Conservation (phyloP, 2,888 invertebrate genomes). For the Ormyrus nitidulus region DNA sequence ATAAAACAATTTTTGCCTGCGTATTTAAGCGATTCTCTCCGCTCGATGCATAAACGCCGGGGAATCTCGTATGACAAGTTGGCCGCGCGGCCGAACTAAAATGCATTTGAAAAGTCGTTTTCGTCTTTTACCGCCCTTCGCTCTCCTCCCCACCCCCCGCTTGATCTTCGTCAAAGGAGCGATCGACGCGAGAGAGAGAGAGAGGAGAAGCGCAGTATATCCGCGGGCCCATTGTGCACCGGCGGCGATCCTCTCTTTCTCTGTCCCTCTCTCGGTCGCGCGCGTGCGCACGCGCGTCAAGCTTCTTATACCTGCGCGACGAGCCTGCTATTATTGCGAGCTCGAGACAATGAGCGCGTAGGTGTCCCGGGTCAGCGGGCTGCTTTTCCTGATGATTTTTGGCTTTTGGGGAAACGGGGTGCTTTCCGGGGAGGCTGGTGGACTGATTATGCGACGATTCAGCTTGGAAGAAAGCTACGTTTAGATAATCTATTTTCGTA, state of each 20-base stretch:
- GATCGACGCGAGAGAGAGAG: conserved; percentile 34
- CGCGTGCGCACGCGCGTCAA: too few relatives aligned
- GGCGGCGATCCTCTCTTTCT: neutral
- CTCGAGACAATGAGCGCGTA: neutral
- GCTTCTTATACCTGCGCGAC: neutral
- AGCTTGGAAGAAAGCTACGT: too few relatives aligned
- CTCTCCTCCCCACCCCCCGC: neutral
- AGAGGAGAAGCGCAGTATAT: conserved; percentile 4
- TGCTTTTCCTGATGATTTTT: neutral
- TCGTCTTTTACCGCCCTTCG: conserved; percentile 45
- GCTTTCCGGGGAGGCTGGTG: too few relatives aligned
- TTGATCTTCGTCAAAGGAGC: conserved; percentile 22
- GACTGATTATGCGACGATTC: too few relatives aligned
- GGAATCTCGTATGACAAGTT: conserved; percentile 49
- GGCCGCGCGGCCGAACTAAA: conserved; percentile 24
- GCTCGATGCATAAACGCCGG: conserved; percentile 36
- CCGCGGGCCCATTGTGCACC: conserved; percentile 27
- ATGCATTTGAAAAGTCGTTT: conserved; percentile 53
- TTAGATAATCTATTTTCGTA: too few relatives aligned
- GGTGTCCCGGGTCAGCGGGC: conserved; percentile 6
- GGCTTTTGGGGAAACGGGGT: too few relatives aligned
- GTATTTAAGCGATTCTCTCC: conserved; percentile 36
- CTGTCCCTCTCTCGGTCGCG: neutral
- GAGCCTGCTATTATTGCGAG: neutral
- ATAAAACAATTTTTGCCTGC: conserved; percentile 43